Conservation (phyloP, 2,113 vertebrate species). For the Perca flavescens region DNA sequence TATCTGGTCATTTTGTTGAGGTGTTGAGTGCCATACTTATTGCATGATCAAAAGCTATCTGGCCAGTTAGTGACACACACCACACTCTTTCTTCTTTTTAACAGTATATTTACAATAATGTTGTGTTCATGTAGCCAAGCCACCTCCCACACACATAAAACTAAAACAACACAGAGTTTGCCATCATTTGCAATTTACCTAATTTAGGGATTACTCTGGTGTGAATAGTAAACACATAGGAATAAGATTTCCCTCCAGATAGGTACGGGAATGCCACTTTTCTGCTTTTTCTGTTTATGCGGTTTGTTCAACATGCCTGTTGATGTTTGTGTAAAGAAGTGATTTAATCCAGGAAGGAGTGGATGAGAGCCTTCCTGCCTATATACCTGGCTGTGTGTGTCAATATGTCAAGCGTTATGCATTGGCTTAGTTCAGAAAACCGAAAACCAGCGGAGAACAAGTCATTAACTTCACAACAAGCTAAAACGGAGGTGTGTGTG, state of each 20-base stretch:
- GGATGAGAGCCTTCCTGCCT: constrained; percentile 43
- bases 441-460: constrained; percentile 65
- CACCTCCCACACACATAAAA: not conserved
- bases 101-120: no score
- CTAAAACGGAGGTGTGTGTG: constrained; percentile 47
- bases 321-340: constrained; percentile 19
- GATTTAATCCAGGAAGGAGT: constrained; percentile 51
- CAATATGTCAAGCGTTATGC: constrained; percentile 54
- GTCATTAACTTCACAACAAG: constrained; percentile 71
- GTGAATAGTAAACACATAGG: not conserved
- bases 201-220: not conserved
- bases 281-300: constrained; percentile 14
- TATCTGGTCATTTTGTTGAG: not conserved
- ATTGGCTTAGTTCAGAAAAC: constrained; percentile 63
- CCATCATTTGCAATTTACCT: not conserved
- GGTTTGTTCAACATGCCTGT: constrained; percentile 18
- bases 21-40: not conserved
- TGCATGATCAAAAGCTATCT: not conserved
- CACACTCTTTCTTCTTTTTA: not conserved
- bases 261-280: not conserved
- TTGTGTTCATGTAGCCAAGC: not conserved
- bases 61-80: not conserved
- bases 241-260: not conserved
- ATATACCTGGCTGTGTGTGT: constrained; percentile 60
- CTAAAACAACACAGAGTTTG: not conserved